Percentiles rank a stretch among this genome's conserved stretches.
Conservation (phyloP, 2,888 invertebrate genomes). For the Trichopoda pennipes region DNA sequence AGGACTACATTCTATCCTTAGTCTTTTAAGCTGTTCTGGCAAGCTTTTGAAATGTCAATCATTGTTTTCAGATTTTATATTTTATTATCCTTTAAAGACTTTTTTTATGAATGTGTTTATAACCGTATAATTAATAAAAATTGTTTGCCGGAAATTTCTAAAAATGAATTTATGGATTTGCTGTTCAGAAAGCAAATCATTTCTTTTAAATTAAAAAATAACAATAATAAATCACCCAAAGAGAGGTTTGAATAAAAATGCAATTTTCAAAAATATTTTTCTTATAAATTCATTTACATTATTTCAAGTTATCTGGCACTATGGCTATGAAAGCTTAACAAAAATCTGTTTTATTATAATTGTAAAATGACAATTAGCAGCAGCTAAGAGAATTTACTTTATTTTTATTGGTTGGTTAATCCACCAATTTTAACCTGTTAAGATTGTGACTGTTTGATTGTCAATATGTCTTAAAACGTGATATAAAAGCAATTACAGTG, state of each 20-base stretch:
- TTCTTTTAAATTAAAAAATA: neutral
- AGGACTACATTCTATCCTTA: neutral
- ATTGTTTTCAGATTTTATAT: slow-evolving; percentile 33
- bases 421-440: too few species aligned
- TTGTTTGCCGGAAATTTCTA: slow-evolving; percentile 20
- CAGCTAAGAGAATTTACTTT: too few species aligned
- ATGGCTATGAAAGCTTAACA: neutral
- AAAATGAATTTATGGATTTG: slow-evolving; percentile 26
- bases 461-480: too few species aligned
- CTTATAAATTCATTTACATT: neutral
- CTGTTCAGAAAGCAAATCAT: slow-evolving; percentile 7
- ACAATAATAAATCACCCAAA: neutral
- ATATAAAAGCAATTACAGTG: too few species aligned
- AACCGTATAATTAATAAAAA: slow-evolving; percentile 50
- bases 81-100: neutral
- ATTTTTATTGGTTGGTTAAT: too few species aligned
- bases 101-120: neutral
- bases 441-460: too few species aligned
- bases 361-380: too few species aligned
- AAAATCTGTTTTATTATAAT: too few species aligned
- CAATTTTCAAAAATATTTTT: neutral
- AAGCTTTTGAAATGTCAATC: slow-evolving; percentile 41
- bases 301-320: neutral
- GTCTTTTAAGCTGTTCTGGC: neutral
- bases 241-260: neutral